Base-by-base conservation (phyloP, 2,797 vertebrate species). In the Bucorvus abyssinicus region DNA sequence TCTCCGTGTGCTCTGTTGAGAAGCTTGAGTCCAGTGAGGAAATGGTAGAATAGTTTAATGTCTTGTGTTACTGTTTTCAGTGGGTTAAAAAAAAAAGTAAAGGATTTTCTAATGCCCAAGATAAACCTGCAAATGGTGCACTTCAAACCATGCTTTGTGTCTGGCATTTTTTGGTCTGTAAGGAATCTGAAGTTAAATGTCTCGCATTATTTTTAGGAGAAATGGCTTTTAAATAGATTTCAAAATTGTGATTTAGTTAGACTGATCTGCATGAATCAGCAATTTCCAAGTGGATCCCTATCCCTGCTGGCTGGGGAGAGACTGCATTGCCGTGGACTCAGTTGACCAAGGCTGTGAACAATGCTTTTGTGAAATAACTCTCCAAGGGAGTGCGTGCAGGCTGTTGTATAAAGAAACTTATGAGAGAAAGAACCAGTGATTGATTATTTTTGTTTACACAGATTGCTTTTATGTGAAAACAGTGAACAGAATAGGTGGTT, bases 391-490 rank as follows among this genome's bases (percentile, higher is more conserved):
- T 84, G 82, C 5, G 4, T 45, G 36, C 59, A 82, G 32, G 38
- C 59, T 78, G 73, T 60, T 87, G 32, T 49, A 36, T 84, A 75
- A 91, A 83, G 53, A 81, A 88, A 47, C 36, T 57, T 74, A 14
- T 0, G 11, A 67, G 67, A 68, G 55, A 74, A 47, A 47, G 67
- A 76, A 67, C 11, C 32, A 56, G 65, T 30, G 17, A 61, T 91
- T 91, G 70, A 16, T 82, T 79, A 17, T 69, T 95, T 90, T 78
- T 14, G 17, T 78, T 96, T 84, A 32, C 82, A 93, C 23, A 50
- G 82, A 83, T 77, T 83, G 42, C 56, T 89, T 92, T 80, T 80
- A 45, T 2, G 0, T 93, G 75, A 47, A 93, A 95, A 90, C 87
- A 94, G 64, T 44, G 44, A 84, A 49, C 49, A 83, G 56, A 89